Evolutionary conservation across 2,113 vertebrate species (phyloP).

Genomic region (Leuciscus idus): DNA sequence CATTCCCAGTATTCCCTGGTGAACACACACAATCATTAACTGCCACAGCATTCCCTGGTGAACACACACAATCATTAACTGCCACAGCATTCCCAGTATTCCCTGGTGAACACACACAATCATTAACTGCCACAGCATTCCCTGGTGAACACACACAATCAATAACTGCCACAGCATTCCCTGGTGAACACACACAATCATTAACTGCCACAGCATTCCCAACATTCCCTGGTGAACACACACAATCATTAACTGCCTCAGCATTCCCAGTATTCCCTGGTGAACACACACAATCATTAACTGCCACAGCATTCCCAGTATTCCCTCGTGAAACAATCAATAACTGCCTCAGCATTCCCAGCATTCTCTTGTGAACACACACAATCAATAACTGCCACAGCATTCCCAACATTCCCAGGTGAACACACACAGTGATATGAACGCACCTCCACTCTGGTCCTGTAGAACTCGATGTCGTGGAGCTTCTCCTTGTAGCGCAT

Average conservation of each 20-base stretch:
- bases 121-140: background rate
- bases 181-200: background rate
- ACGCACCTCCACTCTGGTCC: slow-evolving; percentile 92
- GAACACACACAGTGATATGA: background rate
- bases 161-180: background rate
- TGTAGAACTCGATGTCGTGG: slow-evolving; percentile 97
- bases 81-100: background rate
- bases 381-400: background rate
- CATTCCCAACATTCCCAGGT: background rate
- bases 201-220: too few species aligned
- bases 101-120: background rate
- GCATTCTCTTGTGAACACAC: background rate
- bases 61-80: background rate
- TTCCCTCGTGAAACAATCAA: background rate
- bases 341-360: fast-evolving
- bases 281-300: background rate
- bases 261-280: too few species aligned
- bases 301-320: background rate
- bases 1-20: background rate
- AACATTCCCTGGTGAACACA: too few species aligned
- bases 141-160: background rate
- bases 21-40: background rate
- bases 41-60: background rate
- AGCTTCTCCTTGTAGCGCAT: slow-evolving; percentile 91
- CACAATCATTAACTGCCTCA: too few species aligned